Conservation (phyloP, 2,888 invertebrate genomes). For the Trichopria drosophilae region DNA sequence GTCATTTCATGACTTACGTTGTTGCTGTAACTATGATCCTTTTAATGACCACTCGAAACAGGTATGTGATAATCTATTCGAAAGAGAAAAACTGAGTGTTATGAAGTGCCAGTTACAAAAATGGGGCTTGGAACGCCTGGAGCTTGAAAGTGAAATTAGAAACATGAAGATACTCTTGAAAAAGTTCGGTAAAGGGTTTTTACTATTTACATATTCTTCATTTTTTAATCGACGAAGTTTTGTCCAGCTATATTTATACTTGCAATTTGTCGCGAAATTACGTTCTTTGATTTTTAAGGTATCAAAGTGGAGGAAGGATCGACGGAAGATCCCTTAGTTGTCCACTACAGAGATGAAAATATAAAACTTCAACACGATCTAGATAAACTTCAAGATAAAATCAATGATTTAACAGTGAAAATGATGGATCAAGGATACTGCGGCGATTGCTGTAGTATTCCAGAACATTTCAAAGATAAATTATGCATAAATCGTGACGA, state of each 20-base stretch:
- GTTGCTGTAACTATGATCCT: constrained; percentile 49
- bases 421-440: too few relatives aligned
- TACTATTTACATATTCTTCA: not conserved
- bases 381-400: constrained; percentile 46
- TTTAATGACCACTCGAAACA: constrained; percentile 46
- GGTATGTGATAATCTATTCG: constrained; percentile 48
- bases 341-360: constrained; percentile 48
- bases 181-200: constrained; percentile 40
- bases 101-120: constrained; percentile 55
- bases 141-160: constrained; percentile 50
- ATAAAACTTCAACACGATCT: constrained; percentile 44
- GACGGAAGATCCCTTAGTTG: constrained; percentile 48
- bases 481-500: too few relatives aligned
- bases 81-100: constrained; percentile 46
- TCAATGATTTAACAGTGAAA: constrained; percentile 43
- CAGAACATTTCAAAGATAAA: too few relatives aligned
- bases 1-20: constrained; percentile 46
- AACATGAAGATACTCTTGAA: constrained; percentile 46
- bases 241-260: too few relatives aligned
- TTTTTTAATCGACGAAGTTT: too few relatives aligned
- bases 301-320: constrained; percentile 41
- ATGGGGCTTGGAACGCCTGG: constrained; percentile 49
- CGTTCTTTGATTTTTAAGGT: constrained; percentile 37
- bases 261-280: too few relatives aligned
- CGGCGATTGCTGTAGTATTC: too few relatives aligned